Evolutionary conservation across 2,797 vertebrate species (phyloP).

Genomic region (Schizopygopsis malacanthus): DNA sequence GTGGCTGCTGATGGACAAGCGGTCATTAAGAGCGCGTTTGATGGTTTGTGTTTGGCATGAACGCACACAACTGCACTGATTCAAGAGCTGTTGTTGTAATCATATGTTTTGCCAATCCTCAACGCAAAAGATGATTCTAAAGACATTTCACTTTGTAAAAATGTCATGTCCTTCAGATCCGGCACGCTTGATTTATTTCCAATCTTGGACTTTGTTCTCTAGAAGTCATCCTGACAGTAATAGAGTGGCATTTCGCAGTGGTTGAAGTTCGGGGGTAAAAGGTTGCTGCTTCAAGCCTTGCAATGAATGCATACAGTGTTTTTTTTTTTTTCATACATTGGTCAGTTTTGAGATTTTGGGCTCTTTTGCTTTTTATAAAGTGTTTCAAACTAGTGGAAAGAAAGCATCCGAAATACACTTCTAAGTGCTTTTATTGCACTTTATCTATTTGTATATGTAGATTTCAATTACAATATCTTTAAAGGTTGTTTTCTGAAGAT

Average conservation of each 20-base stretch:
- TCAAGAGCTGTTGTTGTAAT: constrained; percentile 59
- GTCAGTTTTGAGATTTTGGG: background rate
- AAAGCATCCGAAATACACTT: background rate
- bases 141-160: constrained; percentile 3
- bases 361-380: background rate
- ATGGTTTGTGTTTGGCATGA: constrained; percentile 49
- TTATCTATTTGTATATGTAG: background rate
- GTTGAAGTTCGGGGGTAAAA: background rate
- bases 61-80: constrained; percentile 4
- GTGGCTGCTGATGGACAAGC: constrained; percentile 27
- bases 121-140: constrained; percentile 38
- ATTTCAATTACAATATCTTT: background rate
- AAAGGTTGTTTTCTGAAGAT: background rate
- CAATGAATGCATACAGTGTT: background rate
- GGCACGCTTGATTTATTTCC: background rate
- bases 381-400: background rate
- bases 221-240: background rate
- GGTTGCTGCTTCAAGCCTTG: background rate
- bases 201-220: constrained; percentile 3
- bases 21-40: constrained; percentile 55
- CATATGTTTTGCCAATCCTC: constrained; percentile 67
- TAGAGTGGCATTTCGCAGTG: background rate
- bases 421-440: background rate
- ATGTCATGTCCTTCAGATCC: constrained; percentile 3
- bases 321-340: background rate